phyloP scores from a whole-genome alignment of 1,140 invertebrate genomes.

The Papilio dardanus region DNA sequence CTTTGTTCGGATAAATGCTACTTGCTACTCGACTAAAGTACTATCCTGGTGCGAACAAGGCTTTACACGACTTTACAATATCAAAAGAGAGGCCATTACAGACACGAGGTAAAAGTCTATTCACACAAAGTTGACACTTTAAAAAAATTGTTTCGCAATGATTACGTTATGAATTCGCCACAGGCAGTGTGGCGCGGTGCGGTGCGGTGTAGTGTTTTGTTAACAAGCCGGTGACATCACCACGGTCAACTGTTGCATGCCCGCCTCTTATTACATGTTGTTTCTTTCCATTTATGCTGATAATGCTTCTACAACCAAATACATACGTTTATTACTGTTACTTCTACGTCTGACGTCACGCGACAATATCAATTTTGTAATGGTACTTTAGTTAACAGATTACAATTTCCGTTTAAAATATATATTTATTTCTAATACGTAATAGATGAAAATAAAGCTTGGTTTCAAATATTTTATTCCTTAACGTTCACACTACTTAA shows the following conservation, averaged over 20 bases:
- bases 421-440: too few species aligned
- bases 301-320: background rate
- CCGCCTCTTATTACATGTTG: background rate
- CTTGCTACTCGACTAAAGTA: too few species aligned
- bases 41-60: too few species aligned
- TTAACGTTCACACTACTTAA: background rate
- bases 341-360: background rate
- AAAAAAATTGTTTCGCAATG: background rate
- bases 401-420: background rate
- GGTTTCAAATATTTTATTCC: background rate
- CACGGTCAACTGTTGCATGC: conserved; percentile 17
- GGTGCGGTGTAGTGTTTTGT: background rate
- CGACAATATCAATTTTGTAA: background rate
- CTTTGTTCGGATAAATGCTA: too few species aligned
- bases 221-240: conserved; percentile 5
- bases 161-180: conserved; percentile 1
- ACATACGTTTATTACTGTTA: background rate
- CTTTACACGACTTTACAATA: background rate
- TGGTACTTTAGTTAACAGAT: background rate
- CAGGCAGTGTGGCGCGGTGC: background rate
- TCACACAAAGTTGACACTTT: background rate
- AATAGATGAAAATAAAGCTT: too few species aligned
- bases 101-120: background rate
- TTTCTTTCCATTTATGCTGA: conserved; percentile 6
- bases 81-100: background rate